Evolutionary conservation across 1,140 invertebrate species (phyloP), one percentile per base, ranked within the genome.

Genomic region (Grapholita molesta): DNA sequence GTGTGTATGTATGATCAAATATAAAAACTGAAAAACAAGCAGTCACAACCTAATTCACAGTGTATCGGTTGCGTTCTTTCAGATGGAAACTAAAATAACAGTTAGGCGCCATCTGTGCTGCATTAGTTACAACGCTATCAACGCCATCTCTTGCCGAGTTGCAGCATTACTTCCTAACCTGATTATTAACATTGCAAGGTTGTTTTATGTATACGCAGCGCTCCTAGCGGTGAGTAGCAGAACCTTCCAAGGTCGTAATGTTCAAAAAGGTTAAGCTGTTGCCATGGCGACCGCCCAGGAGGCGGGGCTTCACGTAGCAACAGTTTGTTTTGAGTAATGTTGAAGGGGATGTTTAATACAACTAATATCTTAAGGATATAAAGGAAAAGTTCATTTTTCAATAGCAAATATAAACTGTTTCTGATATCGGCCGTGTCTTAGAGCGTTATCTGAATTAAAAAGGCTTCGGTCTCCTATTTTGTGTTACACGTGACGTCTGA

Each of bases 251-350:
- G 55, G 28, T 61, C 55, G 18, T 8, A 1, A 1, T 9, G n/a
- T 15, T 28, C 55, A 30, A 28, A 30, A 61, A n/a, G 25, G 12
- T 28, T 28, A 61, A 18, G 25, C 55, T 0, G 55, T 61, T 61
- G 55, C 7, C 55, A 61, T 32, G 55, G 15, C 55, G 18, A 61
- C 55, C 24, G 55, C 7, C 24, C n/a, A 7, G 15, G 55, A 48
- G 55, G 55, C 55, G 55, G 11, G 55, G 23, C 6, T 6, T n/a
- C 9, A 28, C n/a, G 55, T 15, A 61, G 55, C 55, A 61, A 61
- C 55, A 61, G 55, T 28, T 61, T 61, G 55, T 61, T 61, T 28
- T 61, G 42, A 48, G 42, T 48, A 48, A 15, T 35, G 8, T 4
- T 48, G 18, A 2, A 48, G 15, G 15, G 3, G 12, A 48, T 9